Evolutionary conservation across 2,797 vertebrate species (phyloP).

Genomic region (Schizopygopsis malacanthus): DNA sequence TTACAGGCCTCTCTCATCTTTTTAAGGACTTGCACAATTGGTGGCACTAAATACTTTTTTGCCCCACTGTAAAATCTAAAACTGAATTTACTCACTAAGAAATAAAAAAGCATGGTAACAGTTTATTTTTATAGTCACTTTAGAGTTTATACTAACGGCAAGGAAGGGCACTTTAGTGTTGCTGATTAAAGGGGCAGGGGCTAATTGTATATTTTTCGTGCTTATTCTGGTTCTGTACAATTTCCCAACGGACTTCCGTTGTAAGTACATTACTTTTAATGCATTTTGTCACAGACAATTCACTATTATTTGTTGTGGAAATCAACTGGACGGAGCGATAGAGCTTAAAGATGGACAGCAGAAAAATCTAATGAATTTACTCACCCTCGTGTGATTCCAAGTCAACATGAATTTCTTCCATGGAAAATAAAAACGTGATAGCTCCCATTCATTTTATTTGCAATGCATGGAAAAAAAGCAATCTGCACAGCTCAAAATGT

Average conservation of each 20-base stretch:
- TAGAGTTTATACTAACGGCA: background rate
- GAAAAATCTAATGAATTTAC: background rate
- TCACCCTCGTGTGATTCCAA: constrained; percentile 3
- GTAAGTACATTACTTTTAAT: constrained; percentile 16
- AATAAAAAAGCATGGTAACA: background rate
- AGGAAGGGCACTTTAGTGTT: background rate
- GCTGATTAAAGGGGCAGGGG: background rate
- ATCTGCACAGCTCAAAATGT: background rate
- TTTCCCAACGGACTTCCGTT: background rate
- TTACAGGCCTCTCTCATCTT: too few species aligned
- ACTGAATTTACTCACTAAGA: too few species aligned
- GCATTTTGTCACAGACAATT: constrained; percentile 3
- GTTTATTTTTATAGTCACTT: background rate
- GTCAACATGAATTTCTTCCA: background rate
- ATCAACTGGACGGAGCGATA: background rate
- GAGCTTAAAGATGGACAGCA: background rate
- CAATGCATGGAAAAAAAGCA: constrained; percentile 9
- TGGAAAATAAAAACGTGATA: background rate
- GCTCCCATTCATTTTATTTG: background rate
- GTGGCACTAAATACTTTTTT: too few species aligned
- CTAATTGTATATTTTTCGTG: background rate
- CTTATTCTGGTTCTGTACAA: background rate
- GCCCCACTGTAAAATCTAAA: too few species aligned
- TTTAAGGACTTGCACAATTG: too few species aligned
- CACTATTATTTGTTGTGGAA: background rate